Evolutionary conservation across 1,140 invertebrate species (phyloP).

Genomic region (Phocides pigmalion): DNA sequence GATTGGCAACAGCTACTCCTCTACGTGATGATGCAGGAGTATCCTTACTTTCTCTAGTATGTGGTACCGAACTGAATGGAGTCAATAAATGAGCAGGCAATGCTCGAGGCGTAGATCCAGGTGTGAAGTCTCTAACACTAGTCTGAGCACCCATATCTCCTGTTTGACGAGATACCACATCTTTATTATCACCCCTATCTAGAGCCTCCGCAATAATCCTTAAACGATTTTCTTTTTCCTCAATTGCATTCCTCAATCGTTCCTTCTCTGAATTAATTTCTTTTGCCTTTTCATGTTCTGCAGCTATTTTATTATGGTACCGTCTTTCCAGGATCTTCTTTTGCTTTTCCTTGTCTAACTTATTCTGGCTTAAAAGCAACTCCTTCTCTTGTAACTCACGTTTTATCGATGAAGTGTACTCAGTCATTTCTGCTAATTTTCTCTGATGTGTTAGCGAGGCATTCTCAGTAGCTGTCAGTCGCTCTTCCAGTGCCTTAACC

Average conservation of each 20-base stretch:
- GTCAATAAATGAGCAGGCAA: slow-evolving; percentile 74
- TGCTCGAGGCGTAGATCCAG: slow-evolving; percentile 72
- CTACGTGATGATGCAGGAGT: slow-evolving; percentile 67
- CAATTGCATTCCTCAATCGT: slow-evolving; percentile 84
- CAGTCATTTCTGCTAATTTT: slow-evolving; percentile 82
- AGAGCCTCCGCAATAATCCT: slow-evolving; percentile 71
- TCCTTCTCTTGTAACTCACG: slow-evolving; percentile 87
- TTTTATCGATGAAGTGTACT: slow-evolving; percentile 68
- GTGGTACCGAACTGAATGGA: slow-evolving; percentile 63
- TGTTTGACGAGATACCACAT: slow-evolving; percentile 43
- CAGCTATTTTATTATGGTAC: slow-evolving; percentile 88
- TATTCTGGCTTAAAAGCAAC: slow-evolving; percentile 87
- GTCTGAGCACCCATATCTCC: slow-evolving; percentile 71
- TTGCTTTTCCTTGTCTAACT: slow-evolving; percentile 89
- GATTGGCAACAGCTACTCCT: slow-evolving; percentile 87
- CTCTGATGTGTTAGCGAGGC: slow-evolving; percentile 80
- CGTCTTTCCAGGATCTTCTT: slow-evolving; percentile 86
- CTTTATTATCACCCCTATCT: slow-evolving; percentile 55
- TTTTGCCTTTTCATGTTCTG: slow-evolving; percentile 89
- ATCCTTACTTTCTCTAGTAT: slow-evolving; percentile 54
- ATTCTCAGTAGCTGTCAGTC: slow-evolving; percentile 84
- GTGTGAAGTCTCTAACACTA: slow-evolving; percentile 62
- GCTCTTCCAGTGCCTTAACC: slow-evolving; percentile 82
- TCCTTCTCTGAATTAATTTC: slow-evolving; percentile 87
- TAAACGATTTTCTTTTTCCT: slow-evolving; percentile 83